Base-by-base conservation (phyloP, 2,113 vertebrate species). In the Neodon shergylaensis region DNA sequence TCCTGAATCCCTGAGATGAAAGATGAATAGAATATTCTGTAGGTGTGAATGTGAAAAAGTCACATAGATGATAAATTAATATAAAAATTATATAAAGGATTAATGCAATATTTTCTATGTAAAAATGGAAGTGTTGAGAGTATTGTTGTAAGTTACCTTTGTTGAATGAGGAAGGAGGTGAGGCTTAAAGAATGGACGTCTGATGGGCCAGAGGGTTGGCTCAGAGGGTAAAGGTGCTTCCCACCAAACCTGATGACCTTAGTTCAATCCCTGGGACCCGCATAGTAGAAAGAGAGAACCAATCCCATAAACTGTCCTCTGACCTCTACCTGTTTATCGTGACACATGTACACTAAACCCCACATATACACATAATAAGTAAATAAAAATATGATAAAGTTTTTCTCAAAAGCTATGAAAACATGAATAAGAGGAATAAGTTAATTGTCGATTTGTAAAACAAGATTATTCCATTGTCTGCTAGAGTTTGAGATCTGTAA, bases 61-160 rank as follows among this genome's bases (percentile, higher is more conserved):
- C 76, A 74, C 58, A 47, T 66, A 74, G 49, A 79, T 65, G 72
- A 76, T 70, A 90, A 88, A 73, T 94, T 95, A 81, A 76, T 86
- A 68, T 11, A 47, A 86, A 33, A 16, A 3, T 85, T 68, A 54
- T 33, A 49, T 77, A 61, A 82, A 86, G 22, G 16, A 9, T 36
- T 90, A 86, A 61, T 78, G 4, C 83, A 88, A 63, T 84, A 47
- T 74, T 84, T 88, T 63, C 73, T 95, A 3, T 81, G 90, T 66
- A 79, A 76, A 93, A 89, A n/a, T 33, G 39, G 61, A 82, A 49
- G 10, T 90, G 42, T 54, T 85, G 10, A 28, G 14, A 26, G 47
- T 85, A 21, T 33, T 47, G 4, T 16, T 93, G 31, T 84, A 82
- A 73, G 33, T 85, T 52, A 87, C 13, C 61, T 92, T 90, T 61